Base-by-base conservation (phyloP, 2,888 invertebrate species). In the Philaethria dido region DNA sequence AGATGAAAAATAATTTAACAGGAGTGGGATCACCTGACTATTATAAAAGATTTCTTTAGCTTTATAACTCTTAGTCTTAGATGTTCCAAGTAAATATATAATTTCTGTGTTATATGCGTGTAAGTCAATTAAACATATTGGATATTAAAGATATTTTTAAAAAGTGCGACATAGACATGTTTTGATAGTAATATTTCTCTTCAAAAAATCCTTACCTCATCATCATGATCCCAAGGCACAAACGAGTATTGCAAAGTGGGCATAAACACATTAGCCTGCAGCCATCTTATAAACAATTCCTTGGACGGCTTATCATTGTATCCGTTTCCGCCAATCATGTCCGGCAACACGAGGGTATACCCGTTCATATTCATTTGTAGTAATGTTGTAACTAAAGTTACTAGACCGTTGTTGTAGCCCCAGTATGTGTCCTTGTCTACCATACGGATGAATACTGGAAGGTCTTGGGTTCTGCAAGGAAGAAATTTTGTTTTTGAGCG, bases 181-280 rank as follows among this genome's bases (percentile, higher is more conserved):
- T n/a, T n/a, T n/a, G n/a, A n/a, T n/a, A n/a, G n/a, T n/a, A n/a
- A n/a, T n/a, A n/a, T n/a, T n/a, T n/a, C n/a, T n/a, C 0, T 8
- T 20, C 0, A 39, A 18, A 39, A 11, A 42, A n/a, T 11, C n/a
- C 57, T 22, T 2, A 92, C 93, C 84, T 95, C 93, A 0, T 91
- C 81, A 77, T 95, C 95, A 81, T 94, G 96, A 68, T 96, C 94
- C 97, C 97, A 98, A 0, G 97, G 97, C 5, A 95, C 94, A 74
- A 95, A 94, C 0, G 97, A 97, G 81, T 96, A 96, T 85, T 97
- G 97, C 77, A 97, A 89, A 0, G 94, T 87, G 0, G 97, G 97
- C 95, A 98, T 95, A 79, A 97, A 96, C 1, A 94, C 94, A 69
- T 95, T 96, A 0, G 96, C 95, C 79, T 97, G 95, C 42, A 96